Conservation (phyloP, 2,113 vertebrate species). For the Phrynosoma blainvillii region DNA sequence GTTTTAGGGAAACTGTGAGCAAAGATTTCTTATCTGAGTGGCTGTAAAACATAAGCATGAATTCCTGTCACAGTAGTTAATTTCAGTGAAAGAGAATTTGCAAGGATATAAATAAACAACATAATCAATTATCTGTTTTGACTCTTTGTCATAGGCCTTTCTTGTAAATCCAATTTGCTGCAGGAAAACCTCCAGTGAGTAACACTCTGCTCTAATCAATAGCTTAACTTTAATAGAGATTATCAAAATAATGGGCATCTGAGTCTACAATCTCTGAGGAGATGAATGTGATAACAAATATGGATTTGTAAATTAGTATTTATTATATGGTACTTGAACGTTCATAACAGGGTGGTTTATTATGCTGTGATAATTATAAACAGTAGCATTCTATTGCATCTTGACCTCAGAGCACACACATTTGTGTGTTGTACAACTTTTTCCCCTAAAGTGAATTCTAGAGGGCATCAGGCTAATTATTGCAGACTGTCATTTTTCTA, state of each 20-base stretch:
- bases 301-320: background rate
- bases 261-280: background rate
- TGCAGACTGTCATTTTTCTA: background rate
- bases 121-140: background rate
- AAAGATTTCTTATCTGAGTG: background rate
- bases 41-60: background rate
- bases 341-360: background rate
- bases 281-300: conserved; percentile 6
- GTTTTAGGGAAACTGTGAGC: background rate
- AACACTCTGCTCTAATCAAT: background rate
- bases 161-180: background rate
- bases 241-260: background rate
- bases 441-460: background rate
- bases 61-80: background rate
- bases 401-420: background rate
- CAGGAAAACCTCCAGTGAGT: background rate
- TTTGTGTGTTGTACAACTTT: background rate
- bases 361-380: conserved; percentile 27
- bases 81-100: background rate
- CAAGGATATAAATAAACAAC: background rate
- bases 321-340: conserved; percentile 1
- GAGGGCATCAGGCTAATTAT: fast-evolving
- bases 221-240: conserved; percentile 28
- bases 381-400: background rate
- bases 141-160: background rate